A percentile compares a stretch with the other conserved stretches of the same genome.
Conservation (phyloP, 2,888 invertebrate genomes). For the Leptinotarsa peninsularis region DNA sequence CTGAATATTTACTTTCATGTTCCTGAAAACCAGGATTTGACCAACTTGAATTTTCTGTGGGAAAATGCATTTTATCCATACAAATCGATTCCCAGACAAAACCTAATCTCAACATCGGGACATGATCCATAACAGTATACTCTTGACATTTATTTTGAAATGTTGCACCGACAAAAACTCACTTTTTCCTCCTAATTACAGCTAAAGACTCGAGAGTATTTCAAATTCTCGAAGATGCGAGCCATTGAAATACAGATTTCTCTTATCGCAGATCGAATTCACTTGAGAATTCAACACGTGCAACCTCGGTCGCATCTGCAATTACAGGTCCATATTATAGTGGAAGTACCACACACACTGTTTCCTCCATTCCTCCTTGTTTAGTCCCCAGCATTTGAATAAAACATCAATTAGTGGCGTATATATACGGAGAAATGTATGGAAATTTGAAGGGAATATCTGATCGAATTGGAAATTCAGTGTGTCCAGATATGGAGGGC, state of each 20-base stretch:
- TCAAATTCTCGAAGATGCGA: neutral
- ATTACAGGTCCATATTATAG: neutral
- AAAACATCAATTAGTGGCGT: neutral
- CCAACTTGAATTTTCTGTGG: too few species aligned
- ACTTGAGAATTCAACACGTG: constrained; percentile 11
- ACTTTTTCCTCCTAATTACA: neutral
- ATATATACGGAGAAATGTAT: neutral
- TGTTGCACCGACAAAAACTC: neutral
- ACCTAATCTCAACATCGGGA: too few species aligned
- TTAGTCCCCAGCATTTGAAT: neutral
- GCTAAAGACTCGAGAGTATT: neutral
- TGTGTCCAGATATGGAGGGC: neutral
- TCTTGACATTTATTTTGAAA: neutral
- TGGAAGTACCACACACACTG: neutral
- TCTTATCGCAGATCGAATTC: constrained; percentile 5
- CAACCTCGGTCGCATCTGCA: neutral
- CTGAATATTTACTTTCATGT: too few species aligned
- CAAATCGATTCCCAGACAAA: too few species aligned
- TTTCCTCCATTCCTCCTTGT: neutral
- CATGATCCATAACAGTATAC: too few species aligned
- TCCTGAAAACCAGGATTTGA: too few species aligned
- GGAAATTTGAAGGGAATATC: neutral
- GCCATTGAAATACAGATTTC: neutral
- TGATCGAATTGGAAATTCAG: too few species aligned
- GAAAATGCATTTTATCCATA: too few species aligned